Conservation (phyloP, 2,888 invertebrate species). For the Rhimphoctona megacephalus region DNA sequence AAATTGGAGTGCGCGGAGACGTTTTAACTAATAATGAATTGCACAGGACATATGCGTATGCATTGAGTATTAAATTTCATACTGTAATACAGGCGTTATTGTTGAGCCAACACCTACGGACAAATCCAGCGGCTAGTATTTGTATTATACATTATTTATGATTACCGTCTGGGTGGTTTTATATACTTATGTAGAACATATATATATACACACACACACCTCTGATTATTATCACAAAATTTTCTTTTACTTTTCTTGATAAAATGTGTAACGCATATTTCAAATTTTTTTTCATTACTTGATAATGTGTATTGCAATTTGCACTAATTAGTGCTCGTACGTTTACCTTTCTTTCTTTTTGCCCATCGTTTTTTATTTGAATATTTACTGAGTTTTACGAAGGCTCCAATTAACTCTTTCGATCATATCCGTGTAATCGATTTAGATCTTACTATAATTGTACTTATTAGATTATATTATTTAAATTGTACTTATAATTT, state of each 20-base stretch:
- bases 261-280: background rate
- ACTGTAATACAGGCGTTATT: slow-evolving; percentile 48
- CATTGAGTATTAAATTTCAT: slow-evolving; percentile 46
- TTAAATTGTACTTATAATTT: background rate
- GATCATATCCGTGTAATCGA: background rate
- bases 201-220: background rate
- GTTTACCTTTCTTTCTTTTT: slow-evolving; percentile 7
- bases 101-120: slow-evolving; percentile 63
- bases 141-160: slow-evolving; percentile 26
- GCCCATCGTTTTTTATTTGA: background rate
- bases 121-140: slow-evolving; percentile 23
- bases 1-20: slow-evolving; percentile 39
- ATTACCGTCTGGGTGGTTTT: slow-evolving; percentile 29
- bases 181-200: background rate
- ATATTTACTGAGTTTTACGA: background rate
- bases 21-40: slow-evolving; percentile 60
- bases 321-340: slow-evolving; percentile 5
- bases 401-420: background rate
- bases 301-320: background rate
- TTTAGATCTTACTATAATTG: background rate
- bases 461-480: too few relatives aligned
- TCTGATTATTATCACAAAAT: background rate
- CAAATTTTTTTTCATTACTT: background rate
- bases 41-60: slow-evolving; percentile 10
- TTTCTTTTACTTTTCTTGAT: background rate